Base-by-base conservation (phyloP, 2,113 vertebrate genomes). In the Phoenicopterus ruber region DNA sequence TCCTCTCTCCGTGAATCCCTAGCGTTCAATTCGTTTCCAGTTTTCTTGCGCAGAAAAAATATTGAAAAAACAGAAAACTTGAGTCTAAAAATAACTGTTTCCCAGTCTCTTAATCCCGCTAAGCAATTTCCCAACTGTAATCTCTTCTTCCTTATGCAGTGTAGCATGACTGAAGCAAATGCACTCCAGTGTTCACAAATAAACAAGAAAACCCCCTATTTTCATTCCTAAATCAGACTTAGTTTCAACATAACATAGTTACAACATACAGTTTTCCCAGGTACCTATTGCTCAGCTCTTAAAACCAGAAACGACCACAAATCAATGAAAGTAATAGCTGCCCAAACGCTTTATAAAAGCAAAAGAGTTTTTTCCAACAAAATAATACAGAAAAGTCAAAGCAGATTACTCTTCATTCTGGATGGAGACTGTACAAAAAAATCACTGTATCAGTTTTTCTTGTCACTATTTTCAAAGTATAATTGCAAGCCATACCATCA, bases 71-170 rank as follows among this genome's bases (percentile, higher is more conserved):
- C 58, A 94, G 67, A 93, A 86, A 93, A 47, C 32, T 46, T 34
- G 13, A 88, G 50, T 59, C 79, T 95, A 93, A 93, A 96, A 95
- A 96, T 93, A 97, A 78, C 88, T 73, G 32, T 42, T 94, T 71
- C 63, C 32, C 49, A 63, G 55, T 86, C 66, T 83, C 55, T 86
- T 80, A 62, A 83, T 62, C 24, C 63, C 2, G 1, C 79, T 80
- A 76, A 92, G 86, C 34, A 89, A 44, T 46, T 71, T 79, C 86
- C n/a, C 57, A 81, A 65, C 57, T 79, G 52, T 34, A 86, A 74
- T 52, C n/a, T 92, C 80, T 76, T 86, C 63, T 55, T 92, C 52
- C 42, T 80, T 82, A 65, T 19, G 28, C 57, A 79, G 44, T 9
- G 4, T 40, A 84, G 47, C 24, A 76, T 22, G 21, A 91, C 69